Base-by-base conservation (phyloP, 2,113 vertebrate species). In the Myotis davidii region DNA sequence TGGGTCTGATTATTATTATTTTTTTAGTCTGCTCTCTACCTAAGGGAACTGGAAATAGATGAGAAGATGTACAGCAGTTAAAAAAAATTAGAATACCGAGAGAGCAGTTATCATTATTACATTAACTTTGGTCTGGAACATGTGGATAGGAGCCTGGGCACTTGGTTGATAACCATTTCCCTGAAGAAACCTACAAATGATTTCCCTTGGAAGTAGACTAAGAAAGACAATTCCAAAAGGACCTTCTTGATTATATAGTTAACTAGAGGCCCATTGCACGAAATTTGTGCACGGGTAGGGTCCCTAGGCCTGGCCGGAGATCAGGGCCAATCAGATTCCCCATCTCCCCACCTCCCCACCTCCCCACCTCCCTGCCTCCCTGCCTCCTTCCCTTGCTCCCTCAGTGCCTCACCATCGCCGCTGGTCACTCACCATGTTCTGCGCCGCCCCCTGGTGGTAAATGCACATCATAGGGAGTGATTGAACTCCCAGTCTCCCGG, bases 121-220 rank as follows among this genome's bases (percentile, higher is more conserved):
- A 95, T 54, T 72, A 96, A 96, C 96, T 97, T 90, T 97, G 78
- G 88, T 96, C 87, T 76, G 85, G 94, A 97, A 86, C 6, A 76
- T 95, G 88, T 95, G 82, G 74, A 85, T 94, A 96, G 96, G 87
- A 97, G 76, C 56, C 50, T 94, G 50, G 69, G 61, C 76, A 93
- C 76, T 97, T 97, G 85, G 84, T 96, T 96, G 97, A 96, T 97
- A 97, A 96, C 83, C 93, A 96, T 69, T 92, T 21, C 94, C 85
- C 82, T 87, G 69, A 95, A 97, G 88, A 97, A 97, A 96, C 83
- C 77, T 70, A 69, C 11, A 78, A 86, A 92, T 93, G n/a, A 52
- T 89, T 97, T 98, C 87, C 78, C 61, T 88, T 81, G 45, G n/a
- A 92, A 96, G 37, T 67, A 93, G 96, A 91, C 85, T 90, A 74